Base-by-base conservation (phyloP, 2,888 invertebrate genomes). In the Chesias legatella region DNA sequence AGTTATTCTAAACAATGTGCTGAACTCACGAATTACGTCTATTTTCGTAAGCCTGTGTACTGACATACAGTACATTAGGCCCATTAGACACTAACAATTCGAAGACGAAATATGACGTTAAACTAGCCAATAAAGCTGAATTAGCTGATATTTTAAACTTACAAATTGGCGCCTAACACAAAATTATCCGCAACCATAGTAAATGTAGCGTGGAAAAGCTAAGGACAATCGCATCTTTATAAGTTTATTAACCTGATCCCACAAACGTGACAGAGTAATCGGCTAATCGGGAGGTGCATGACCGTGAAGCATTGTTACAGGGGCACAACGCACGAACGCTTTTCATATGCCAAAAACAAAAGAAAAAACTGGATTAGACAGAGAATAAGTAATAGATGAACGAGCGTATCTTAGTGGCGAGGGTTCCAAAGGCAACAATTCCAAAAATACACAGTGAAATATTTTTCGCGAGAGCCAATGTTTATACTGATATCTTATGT, bases 161-260 rank as follows among this genome's bases (percentile, higher is more conserved):
- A 24, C 4, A 32, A 45, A 40, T 40, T 36, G 45, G 25, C 22
- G 28, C 33, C 20, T 39, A 42, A 21, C 11, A 31, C 27, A 27
- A 39, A 49, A 51, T 49, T 29, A 43, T 43, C 48, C 41, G 36
- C 47, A 51, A 36, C 47, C 45, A 52, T 47, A 51, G 31, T 52
- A 62, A 69, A 63, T 58, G 51, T 58, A 51, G 61, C 58, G 53
- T 56, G 53, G 63, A 60, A 58, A 58, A 41, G 58, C 52, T 60
- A 63, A 61, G 63, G 62, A 69, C 67, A 69, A 70, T 68, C 59
- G 26, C 24, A 38, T 25, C 33, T 43, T 66, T 64, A 58, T 66
- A 74, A 68, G 79, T 79, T 79, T 79, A 76, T 78, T 76, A 75
- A 79, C 79, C 79, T 70, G 73, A 64, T 69, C 67, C 57, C 61